A percentile compares a stretch with the other conserved stretches of the same genome.
Conservation (phyloP, 2,888 invertebrate genomes). For the Anthoptus insignis region DNA sequence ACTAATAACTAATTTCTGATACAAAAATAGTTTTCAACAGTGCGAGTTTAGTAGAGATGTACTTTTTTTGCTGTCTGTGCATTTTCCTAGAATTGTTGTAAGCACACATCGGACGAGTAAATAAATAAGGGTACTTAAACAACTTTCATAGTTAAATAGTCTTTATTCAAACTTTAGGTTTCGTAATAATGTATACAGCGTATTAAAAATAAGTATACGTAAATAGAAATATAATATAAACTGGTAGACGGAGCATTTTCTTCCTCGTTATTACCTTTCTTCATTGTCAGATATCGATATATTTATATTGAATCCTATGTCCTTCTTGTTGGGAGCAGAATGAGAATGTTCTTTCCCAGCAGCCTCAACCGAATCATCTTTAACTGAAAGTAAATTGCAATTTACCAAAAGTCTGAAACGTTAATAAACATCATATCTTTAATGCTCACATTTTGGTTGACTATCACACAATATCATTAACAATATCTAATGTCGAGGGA, state of each 20-base stretch:
- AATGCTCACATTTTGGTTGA: too few species aligned
- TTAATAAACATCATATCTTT: too few species aligned
- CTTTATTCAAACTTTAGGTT: neutral
- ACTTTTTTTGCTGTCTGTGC: slow-evolving; percentile 1
- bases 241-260: neutral
- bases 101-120: neutral
- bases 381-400: slow-evolving; percentile 56
- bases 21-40: too few species aligned
- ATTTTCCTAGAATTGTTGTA: neutral
- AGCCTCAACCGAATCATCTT: slow-evolving; percentile 42
- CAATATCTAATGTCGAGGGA: too few species aligned
- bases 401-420: too few species aligned
- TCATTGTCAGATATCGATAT: slow-evolving; percentile 62
- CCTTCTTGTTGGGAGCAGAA: slow-evolving; percentile 58
- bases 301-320: slow-evolving; percentile 72
- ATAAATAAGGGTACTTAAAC: neutral
- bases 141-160: neutral
- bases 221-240: neutral
- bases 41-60: too few species aligned
- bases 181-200: neutral
- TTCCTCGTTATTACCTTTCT: slow-evolving; percentile 37
- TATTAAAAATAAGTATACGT: neutral
- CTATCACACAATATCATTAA: too few species aligned
- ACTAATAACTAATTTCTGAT: too few species aligned
- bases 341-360: slow-evolving; percentile 19